These are phyloP conservation scores for Gryon sp. DNA, from an alignment of 1,140 invertebrate genomes.

Conservation along the genomic window DNA sequence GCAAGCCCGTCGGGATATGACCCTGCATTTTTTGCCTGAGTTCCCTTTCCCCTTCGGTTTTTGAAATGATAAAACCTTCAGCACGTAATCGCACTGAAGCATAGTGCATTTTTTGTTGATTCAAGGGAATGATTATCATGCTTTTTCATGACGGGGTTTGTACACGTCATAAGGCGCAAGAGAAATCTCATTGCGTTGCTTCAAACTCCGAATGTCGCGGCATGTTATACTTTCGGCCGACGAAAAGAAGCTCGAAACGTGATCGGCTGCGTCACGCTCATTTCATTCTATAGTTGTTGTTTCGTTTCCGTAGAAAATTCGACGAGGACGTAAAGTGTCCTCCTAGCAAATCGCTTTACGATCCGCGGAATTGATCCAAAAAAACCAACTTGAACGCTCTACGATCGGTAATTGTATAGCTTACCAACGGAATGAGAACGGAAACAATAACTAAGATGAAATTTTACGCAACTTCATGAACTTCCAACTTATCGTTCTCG, in stretches of 20 bases:
- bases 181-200: constrained; percentile 39
- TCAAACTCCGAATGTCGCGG: constrained; percentile 14
- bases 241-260: constrained; percentile 57
- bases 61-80: constrained; percentile 24
- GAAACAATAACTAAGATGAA: constrained; percentile 55
- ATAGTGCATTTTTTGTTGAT: constrained; percentile 45
- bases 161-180: constrained; percentile 15
- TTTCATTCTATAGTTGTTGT: constrained; percentile 16
- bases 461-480: constrained; percentile 36
- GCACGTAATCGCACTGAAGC: constrained; percentile 49
- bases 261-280: constrained; percentile 50
- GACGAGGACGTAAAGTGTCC: constrained; percentile 18
- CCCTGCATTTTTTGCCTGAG: constrained; percentile 20
- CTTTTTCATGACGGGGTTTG: constrained; percentile 22
- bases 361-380: constrained; percentile 37
- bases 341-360: constrained; percentile 38
- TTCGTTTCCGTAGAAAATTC: constrained; percentile 40
- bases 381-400: constrained; percentile 25
- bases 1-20: constrained; percentile 26
- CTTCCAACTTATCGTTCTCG: constrained; percentile 5
- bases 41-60: not conserved
- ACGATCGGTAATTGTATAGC: constrained; percentile 49
- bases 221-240: constrained; percentile 48
- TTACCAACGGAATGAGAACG: constrained; percentile 38
- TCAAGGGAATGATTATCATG: constrained; percentile 37